Evolutionary conservation across 1,140 invertebrate genomes (phyloP), one percentile per base, ranked within the genome.

Genomic region (Trachelipus rathkii): DNA sequence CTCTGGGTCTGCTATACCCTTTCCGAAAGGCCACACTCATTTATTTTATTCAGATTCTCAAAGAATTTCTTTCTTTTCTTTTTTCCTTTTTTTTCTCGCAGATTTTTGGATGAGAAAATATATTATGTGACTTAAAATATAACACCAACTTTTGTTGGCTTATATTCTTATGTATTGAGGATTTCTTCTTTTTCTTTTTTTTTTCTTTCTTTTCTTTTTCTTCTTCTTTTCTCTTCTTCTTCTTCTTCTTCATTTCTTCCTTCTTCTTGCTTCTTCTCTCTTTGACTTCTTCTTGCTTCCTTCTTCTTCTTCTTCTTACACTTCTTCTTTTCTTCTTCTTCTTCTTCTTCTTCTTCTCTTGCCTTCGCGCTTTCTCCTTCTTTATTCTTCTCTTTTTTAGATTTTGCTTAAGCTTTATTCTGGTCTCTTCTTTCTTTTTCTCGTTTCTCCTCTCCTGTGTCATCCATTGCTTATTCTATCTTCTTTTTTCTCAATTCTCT

Each of bases 291-390:
- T 44, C 43, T 44, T 24, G n/a, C 33, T 44, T 72, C 44, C 7
- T 44, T 72, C n/a, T 33, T 72, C n/a, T 21, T 44, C 5, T 44
- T 72, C 44, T 33, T 33, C 19, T 44, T 72, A n/a, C n/a, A n/a
- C 44, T 72, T 7, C 15, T 44, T 45, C 7, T 72, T 44, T n/a
- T 7, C 33, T 21, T 24, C 5, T 45, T 33, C 33, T 44, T 72
- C 71, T 72, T 44, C 43, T 33, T 72, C 44, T 72, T 33, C 43
- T 44, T 72, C 44, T 33, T 33, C 43, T 44, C 24, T 44, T 45
- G 10, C 11, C 19, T 45, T n/a, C 24, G 10, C 43, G 10, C 24
- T 7, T n/a, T 19, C 71, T n/a, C 24, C 15, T 72, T 33, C 15
- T 44, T 72, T 2, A n/a, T n/a, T 44, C 10, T 24, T n/a, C 44